phyloP scores from a whole-genome alignment of 2,113 vertebrate genomes.

The Microcebus griseorufus region DNA sequence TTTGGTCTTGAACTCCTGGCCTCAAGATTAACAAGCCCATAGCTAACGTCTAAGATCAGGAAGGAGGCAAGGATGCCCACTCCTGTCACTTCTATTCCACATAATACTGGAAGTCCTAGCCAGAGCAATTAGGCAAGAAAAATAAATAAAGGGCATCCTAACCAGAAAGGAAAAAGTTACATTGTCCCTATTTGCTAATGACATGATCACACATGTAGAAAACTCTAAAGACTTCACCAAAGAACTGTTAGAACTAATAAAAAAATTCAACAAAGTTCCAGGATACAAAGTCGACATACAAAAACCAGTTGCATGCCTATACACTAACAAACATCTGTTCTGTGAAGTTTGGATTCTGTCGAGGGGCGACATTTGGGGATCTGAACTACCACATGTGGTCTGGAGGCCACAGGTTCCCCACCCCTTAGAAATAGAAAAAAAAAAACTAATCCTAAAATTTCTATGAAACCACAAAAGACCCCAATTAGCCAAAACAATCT shows the following conservation, averaged over 20 bases:
- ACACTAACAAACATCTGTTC: neutral
- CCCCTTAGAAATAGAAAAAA: too few species aligned
- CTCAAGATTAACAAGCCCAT: too few species aligned
- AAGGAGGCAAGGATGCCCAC: too few species aligned
- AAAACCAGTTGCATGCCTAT: neutral
- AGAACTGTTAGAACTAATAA: neutral
- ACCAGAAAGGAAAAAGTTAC: neutral
- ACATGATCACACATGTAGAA: neutral
- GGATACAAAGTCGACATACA: neutral
- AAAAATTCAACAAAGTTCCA: neutral
- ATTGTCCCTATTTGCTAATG: neutral
- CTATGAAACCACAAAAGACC: too few species aligned
- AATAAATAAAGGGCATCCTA: neutral
- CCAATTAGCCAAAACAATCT: neutral
- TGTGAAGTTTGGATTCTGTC: too few species aligned
- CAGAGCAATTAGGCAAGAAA: neutral
- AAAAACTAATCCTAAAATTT: too few species aligned
- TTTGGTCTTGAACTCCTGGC: too few species aligned
- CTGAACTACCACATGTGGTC: too few species aligned
- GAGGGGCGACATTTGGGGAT: too few species aligned
- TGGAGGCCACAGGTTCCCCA: too few species aligned
- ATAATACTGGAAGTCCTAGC: neutral
- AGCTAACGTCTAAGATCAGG: too few species aligned
- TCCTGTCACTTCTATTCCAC: too few species aligned
- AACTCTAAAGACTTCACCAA: neutral